Evolutionary conservation across 1,140 invertebrate genomes (phyloP), one percentile per base, ranked within the genome.

Genomic region (Teleogryllus occipitalis): DNA sequence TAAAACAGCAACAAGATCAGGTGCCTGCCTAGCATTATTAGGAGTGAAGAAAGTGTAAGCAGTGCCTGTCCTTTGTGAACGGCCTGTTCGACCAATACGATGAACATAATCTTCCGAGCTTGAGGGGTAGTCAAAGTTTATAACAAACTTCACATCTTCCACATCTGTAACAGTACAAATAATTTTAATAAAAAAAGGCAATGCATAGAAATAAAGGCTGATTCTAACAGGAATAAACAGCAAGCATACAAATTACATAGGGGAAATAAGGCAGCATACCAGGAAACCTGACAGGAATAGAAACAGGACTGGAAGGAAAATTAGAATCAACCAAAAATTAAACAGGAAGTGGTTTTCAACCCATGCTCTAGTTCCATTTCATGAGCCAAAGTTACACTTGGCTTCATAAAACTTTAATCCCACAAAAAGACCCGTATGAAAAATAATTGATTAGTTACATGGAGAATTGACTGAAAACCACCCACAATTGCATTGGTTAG

Each of bases 41-140:
- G 90, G 88, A 8, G 95, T 97, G 87, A 97, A 96, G 84, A 97
- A 94, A 8, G 95, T 96, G 87, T 97, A 97, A 0, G 95, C 94
- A 0, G 95, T 96, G 81, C 96, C 95, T 8, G 91, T 93, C 81
- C 93, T 93, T 82, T 93, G 91, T 73, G 92, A 93, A 54, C 96
- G 89, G 39, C 93, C 96, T 47, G 96, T 97, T 81, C 96, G 90
- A 7, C 96, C 96, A 85, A 97, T 97, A 81, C 96, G 91, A 84
- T 97, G 96, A 79, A 97, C 93, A 87, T 97, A 97, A 86, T 97
- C 95, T 87, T 97, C 96, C 18, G 93, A 94, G 84, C 93, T 93
- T 84, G 92, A 94, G 22, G 96, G 95, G 87, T 96, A 97, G 86
- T 97, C 96, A 89, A 93, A 95, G 88, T 97, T 97, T 86, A 97